Evolutionary conservation across 2,113 vertebrate species (phyloP), one percentile per base, ranked within the genome.

Genomic region (Phylloscopus whistleri): DNA sequence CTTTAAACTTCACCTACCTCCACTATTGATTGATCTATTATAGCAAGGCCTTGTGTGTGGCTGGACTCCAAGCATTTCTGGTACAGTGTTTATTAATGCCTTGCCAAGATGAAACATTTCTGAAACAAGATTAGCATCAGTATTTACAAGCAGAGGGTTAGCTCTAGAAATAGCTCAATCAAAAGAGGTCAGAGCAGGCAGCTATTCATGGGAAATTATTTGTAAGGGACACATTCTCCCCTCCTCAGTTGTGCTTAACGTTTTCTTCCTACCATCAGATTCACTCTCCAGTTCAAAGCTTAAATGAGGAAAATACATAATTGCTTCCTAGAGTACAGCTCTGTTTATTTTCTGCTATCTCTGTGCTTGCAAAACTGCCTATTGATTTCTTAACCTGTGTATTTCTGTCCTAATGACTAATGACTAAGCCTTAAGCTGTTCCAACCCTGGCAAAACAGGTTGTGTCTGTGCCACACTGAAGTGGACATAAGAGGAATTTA

Each of bases 121-220:
- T 90, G 78, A 94, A 95, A 94, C 63, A 80, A 94, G 81, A 94
- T 96, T 91, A 94, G 74, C 68, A 92, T 81, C 64, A 62, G 74
- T 81, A 89, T 96, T 96, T 96, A 95, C 75, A 96, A 91, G 87
- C 69, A 84, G 52, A 76, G 87, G 7, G 74, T 35, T 90, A 64
- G 82, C 56, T 84, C 87, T 93, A 87, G 81, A 94, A 96, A 94
- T 96, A 96, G 84, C n/a, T 89, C 78, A 58, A 80, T 95, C 92
- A 93, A 51, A 90, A 87, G 75, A 95, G 93, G 79, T 55, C 68
- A 62, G 86, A 93, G 49, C 24, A 67, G 26, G 35, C 60, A 84
- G 53, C 58, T 64, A 51, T 87, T 95, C 48, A 67, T 89, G 81
- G 74, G 59, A 92, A 80, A 84, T 95, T 80, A 80, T 77, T 94